Conservation (phyloP, 92 coral and sea anemone genomes). For the Epizoanthus illoricatus region DNA sequence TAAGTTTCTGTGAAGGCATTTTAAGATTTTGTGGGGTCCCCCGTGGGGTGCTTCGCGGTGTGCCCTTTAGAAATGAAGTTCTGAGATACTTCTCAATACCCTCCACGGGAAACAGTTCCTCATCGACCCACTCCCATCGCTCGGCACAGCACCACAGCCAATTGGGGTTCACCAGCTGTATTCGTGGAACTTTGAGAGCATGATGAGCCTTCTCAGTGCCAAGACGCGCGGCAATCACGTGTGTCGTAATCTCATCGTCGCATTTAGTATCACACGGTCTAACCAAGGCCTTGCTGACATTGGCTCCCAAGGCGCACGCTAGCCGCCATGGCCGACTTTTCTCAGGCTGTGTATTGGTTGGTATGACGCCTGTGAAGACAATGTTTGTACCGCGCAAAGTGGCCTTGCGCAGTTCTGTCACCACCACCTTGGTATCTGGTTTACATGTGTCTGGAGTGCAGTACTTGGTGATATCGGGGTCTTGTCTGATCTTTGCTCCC, state of each 20-base stretch:
- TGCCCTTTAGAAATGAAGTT: conserved; percentile 46
- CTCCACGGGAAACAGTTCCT: conserved; percentile 86
- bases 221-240: conserved; percentile 93
- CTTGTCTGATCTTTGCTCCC: conserved; percentile 34
- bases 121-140: conserved; percentile 99
- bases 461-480: conserved; percentile 53
- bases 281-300: conserved; percentile 61
- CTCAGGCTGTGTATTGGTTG: conserved; percentile 81
- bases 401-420: conserved; percentile 66
- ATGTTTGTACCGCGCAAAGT: conserved; percentile 82
- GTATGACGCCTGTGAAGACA: conserved; percentile 95
- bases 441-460: conserved; percentile 67
- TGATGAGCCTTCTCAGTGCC: conserved; percentile 96
- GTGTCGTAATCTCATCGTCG: conserved; percentile 77
- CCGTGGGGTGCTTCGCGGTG: conserved; percentile 69
- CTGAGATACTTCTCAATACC: conserved; percentile 82
- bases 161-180: conserved; percentile 85
- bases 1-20: background rate
- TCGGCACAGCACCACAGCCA: conserved; percentile 95
- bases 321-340: conserved; percentile 88
- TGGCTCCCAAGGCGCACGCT: conserved; percentile 85
- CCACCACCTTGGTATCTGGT: conserved; percentile 82
- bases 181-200: conserved; percentile 79
- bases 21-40: conserved; percentile 70
- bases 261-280: conserved; percentile 67